Percentiles rank a stretch among this genome's conserved stretches.
Conservation (phyloP, 1,140 invertebrate species). For the Lutraria rhynchaena region DNA sequence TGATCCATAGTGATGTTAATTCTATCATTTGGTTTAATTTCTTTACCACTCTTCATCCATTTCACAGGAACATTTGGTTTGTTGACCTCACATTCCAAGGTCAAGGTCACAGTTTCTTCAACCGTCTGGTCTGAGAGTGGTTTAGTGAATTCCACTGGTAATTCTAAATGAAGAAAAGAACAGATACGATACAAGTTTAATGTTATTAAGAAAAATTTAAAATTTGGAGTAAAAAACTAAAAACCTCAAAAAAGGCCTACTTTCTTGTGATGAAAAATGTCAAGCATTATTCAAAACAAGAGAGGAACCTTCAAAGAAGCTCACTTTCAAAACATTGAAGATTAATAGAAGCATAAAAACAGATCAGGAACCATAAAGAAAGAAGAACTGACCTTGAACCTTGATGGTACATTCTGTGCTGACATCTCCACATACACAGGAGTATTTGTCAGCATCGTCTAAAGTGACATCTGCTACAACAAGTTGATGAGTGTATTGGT, state of each 20-base stretch:
- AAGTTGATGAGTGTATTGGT: constrained; percentile 68
- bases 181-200: too few relatives aligned
- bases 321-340: too few relatives aligned
- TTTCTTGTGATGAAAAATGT: too few relatives aligned
- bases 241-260: too few relatives aligned
- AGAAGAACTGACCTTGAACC: constrained; percentile 62
- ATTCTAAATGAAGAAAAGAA: too few relatives aligned
- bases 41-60: constrained; percentile 82
- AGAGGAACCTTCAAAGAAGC: too few relatives aligned
- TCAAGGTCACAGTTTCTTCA: constrained; percentile 71
- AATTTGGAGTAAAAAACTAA: too few relatives aligned
- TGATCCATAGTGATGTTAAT: constrained; percentile 79
- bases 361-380: too few relatives aligned
- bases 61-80: constrained; percentile 75
- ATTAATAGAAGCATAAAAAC: too few relatives aligned
- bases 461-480: constrained; percentile 66
- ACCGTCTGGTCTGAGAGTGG: constrained; percentile 70
- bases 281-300: too few relatives aligned
- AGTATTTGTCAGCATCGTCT: constrained; percentile 72
- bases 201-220: too few relatives aligned
- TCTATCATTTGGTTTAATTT: constrained; percentile 65
- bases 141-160: constrained; percentile 73
- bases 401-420: constrained; percentile 64
- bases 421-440: constrained; percentile 69
- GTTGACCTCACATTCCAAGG: constrained; percentile 78